Conservation (phyloP, 2,797 vertebrate genomes). For the Petrocephalus sullivani region DNA sequence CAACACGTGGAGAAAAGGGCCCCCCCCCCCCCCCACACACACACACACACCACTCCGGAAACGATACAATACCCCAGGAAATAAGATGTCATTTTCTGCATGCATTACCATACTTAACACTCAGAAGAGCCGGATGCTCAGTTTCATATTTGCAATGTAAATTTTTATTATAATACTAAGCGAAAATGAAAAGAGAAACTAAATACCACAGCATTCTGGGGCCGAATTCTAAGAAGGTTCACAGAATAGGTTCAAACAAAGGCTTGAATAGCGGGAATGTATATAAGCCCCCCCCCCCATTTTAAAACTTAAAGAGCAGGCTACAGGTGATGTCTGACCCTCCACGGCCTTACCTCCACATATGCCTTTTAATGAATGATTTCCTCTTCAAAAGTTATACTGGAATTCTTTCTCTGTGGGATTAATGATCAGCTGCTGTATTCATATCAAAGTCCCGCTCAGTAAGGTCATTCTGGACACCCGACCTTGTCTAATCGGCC, state of each 20-base stretch:
- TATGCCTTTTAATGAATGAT: conserved; percentile 3
- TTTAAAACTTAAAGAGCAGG: neutral
- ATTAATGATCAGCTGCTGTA: neutral
- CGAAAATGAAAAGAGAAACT: neutral
- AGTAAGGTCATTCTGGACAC: neutral
- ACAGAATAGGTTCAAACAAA: conserved; percentile 6
- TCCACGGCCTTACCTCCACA: neutral
- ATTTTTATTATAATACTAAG: conserved; percentile 7
- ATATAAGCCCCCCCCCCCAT: neutral
- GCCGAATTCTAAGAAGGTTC: neutral
- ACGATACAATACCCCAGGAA: neutral
- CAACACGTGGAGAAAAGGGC: too few species aligned
- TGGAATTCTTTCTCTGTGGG: neutral
- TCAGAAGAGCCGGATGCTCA: neutral
- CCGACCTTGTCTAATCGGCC: neutral
- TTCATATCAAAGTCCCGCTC: neutral
- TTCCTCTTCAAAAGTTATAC: neutral
- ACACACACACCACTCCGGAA: neutral
- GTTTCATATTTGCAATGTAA: conserved; percentile 19
- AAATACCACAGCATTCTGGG: conserved; percentile 12
- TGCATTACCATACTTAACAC: neutral
- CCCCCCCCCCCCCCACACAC: neutral
- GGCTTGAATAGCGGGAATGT: neutral
- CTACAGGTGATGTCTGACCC: neutral
- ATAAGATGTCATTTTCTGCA: conserved; percentile 12